Conservation (phyloP, 2,888 invertebrate genomes). For the Corythucha ciliata region DNA sequence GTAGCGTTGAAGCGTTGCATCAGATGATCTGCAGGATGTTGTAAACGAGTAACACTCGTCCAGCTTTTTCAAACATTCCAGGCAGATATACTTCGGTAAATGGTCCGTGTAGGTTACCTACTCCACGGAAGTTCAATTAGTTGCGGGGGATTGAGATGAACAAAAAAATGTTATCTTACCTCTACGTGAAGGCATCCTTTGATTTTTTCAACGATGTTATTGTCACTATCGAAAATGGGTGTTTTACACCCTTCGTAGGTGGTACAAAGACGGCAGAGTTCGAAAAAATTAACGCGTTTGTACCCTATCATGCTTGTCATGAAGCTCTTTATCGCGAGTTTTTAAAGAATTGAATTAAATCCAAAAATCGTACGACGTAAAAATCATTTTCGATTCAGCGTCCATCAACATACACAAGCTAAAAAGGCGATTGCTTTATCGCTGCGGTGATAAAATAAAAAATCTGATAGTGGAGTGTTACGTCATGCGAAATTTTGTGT, state of each 20-base stretch:
- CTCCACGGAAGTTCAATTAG: conserved; percentile 30
- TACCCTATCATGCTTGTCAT: conserved; percentile 51
- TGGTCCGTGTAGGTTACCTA: conserved; percentile 59
- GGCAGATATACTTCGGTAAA: conserved; percentile 58
- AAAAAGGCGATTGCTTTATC: no score
- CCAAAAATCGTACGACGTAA: no score
- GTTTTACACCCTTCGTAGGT: conserved; percentile 56
- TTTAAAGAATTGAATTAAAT: no score
- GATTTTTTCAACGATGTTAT: conserved; percentile 55
- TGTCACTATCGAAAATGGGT: conserved; percentile 58
- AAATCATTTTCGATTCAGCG: no score
- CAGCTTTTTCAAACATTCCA: conserved; percentile 52
- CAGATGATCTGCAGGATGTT: conserved; percentile 54
- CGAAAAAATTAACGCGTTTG: conserved; percentile 60
- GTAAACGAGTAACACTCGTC: conserved; percentile 55
- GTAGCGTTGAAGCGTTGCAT: conserved; percentile 57
- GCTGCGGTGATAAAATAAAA: no score
- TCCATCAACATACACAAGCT: no score
- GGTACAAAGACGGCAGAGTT: conserved; percentile 59
- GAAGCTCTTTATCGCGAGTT: no score
- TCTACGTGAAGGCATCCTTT: conserved; percentile 54
- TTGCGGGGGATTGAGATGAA: conserved; percentile 12
- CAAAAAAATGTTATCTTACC: conserved; percentile 40
- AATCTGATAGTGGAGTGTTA: no score
- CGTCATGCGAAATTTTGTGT: no score